A percentile compares a stretch with the other conserved stretches of the same genome.
Conservation (phyloP, 2,113 vertebrate species). For the Hipposideros armiger region DNA sequence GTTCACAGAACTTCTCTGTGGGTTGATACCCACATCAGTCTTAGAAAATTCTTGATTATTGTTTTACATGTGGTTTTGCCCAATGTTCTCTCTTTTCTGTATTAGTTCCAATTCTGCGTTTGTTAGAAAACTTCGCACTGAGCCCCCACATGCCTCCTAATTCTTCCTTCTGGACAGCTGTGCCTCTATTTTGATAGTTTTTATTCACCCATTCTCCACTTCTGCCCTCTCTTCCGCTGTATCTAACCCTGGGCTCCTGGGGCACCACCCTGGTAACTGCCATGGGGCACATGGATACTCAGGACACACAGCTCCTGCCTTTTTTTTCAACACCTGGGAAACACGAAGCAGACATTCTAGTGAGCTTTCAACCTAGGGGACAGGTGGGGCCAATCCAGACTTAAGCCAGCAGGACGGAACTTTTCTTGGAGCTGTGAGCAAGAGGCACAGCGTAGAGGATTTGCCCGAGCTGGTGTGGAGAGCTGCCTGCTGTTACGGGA, state of each 20-base stretch:
- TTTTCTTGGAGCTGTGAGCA: not conserved
- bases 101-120: not conserved
- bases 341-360: not conserved
- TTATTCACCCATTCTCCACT: no score
- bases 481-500: no score
- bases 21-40: not conserved
- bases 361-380: not conserved
- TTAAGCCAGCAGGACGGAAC: not conserved
- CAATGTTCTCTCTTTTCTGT: not conserved
- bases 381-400: not conserved
- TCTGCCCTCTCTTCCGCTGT: not conserved
- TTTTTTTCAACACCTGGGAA: not conserved
- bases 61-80: not conserved
- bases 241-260: not conserved
- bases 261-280: not conserved
- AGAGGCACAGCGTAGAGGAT: not conserved
- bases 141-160: no score
- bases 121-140: not conserved
- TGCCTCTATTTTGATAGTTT: not conserved
- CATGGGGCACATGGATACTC: not conserved
- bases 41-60: not conserved
- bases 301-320: not conserved
- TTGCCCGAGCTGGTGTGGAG: no score
- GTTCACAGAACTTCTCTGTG: not conserved
- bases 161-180: not conserved